Conservation (phyloP, 1,140 invertebrate species). For the Micrasema minimum region DNA sequence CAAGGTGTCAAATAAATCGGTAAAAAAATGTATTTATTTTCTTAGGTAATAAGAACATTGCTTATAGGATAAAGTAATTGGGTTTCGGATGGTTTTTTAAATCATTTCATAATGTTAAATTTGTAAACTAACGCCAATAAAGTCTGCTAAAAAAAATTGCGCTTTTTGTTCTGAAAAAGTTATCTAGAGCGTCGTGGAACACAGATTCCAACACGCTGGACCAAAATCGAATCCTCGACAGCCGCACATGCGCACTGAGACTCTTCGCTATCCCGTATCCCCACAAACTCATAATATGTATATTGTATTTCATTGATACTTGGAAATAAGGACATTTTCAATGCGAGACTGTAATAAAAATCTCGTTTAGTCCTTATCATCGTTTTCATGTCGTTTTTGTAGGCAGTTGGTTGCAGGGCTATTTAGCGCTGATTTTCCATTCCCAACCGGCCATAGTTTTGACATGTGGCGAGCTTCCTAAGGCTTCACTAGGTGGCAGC, state of each 20-base stretch:
- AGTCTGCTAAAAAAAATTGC: not conserved
- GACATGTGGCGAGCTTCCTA: conserved; percentile 23
- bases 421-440: not conserved
- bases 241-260: conserved; percentile 62
- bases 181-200: conserved; percentile 41
- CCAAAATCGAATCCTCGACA: conserved; percentile 68
- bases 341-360: too few species aligned
- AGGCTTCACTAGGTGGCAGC: conserved; percentile 32
- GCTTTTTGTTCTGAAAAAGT: conserved; percentile 18
- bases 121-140: too few species aligned
- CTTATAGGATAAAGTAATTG: too few species aligned
- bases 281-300: not conserved
- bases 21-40: too few species aligned
- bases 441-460: conserved; percentile 39
- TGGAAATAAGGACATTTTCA: not conserved
- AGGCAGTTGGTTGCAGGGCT: not conserved
- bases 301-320: not conserved
- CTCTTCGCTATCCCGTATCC: conserved; percentile 45
- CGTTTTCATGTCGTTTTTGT: too few species aligned
- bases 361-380: too few species aligned
- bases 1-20: too few species aligned
- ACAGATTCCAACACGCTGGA: conserved; percentile 67
- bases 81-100: too few species aligned
- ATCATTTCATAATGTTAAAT: too few species aligned
- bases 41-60: too few species aligned